Percentiles rank a stretch among this genome's conserved stretches.
Conservation (phyloP, 2,888 invertebrate species). For the Thera britannica region DNA sequence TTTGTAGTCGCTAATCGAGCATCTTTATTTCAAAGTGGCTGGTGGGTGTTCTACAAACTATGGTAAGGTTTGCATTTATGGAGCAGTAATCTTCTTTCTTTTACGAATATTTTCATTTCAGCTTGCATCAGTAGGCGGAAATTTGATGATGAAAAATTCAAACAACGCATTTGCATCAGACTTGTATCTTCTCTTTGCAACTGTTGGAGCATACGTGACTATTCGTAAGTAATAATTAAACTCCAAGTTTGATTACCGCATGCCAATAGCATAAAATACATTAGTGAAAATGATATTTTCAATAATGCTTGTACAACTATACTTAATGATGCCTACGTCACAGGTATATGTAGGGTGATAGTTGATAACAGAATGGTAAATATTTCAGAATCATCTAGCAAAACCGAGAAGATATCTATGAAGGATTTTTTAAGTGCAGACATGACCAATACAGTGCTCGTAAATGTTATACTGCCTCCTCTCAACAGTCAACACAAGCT, state of each 20-base stretch:
- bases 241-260: too few species aligned
- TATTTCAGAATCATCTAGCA: slow-evolving; percentile 46
- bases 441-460: slow-evolving; percentile 70
- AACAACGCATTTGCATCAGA: slow-evolving; percentile 89
- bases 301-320: too few species aligned
- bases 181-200: slow-evolving; percentile 82
- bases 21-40: too few species aligned
- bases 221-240: slow-evolving; percentile 51
- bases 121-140: slow-evolving; percentile 89
- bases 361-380: neutral
- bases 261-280: too few species aligned
- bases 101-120: slow-evolving; percentile 48
- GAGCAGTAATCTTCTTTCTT: neutral
- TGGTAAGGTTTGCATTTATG: too few species aligned
- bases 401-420: slow-evolving; percentile 57
- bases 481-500: slow-evolving; percentile 45
- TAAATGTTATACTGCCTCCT: slow-evolving; percentile 58
- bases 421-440: slow-evolving; percentile 68
- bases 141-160: slow-evolving; percentile 87
- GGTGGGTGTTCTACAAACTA: too few species aligned
- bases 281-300: too few species aligned
- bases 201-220: slow-evolving; percentile 61
- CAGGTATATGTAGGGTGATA: too few species aligned
- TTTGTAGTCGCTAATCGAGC: too few species aligned
- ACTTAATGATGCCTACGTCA: too few species aligned